Conservation (phyloP, 2,888 invertebrate genomes). For the Macaria notata region DNA sequence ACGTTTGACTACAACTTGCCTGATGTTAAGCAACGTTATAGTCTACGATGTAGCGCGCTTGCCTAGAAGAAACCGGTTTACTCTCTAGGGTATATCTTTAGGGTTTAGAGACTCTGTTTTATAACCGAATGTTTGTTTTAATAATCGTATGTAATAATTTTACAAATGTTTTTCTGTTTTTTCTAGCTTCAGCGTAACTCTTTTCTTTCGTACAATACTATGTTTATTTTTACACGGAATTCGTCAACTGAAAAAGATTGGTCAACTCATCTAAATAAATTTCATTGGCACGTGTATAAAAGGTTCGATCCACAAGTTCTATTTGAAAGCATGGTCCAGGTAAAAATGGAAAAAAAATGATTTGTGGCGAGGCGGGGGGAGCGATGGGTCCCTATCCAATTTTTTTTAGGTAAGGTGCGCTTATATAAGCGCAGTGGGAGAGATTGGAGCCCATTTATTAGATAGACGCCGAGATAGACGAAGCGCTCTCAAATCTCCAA, state of each 20-base stretch:
- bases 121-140: too few relatives aligned
- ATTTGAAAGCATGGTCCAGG: conserved; percentile 63
- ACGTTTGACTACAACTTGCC: too few relatives aligned
- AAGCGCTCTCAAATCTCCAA: conserved; percentile 44
- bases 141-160: too few relatives aligned
- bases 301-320: conserved; percentile 43
- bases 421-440: conserved; percentile 63
- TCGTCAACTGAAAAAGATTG: conserved; percentile 30
- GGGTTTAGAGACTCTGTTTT: too few relatives aligned
- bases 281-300: conserved; percentile 72
- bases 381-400: conserved; percentile 64
- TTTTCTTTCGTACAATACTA: too few relatives aligned
- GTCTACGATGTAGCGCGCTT: too few relatives aligned
- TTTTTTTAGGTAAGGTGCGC: conserved; percentile 67
- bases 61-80: too few relatives aligned
- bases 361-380: conserved; percentile 55
- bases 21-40: too few relatives aligned
- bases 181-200: too few relatives aligned
- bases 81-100: too few relatives aligned
- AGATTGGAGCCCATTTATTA: conserved; percentile 64
- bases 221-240: neutral
- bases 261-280: conserved; percentile 56
- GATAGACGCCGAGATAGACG: conserved; percentile 50
- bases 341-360: conserved; percentile 61
- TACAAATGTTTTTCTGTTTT: too few relatives aligned